Base-by-base conservation (phyloP, 2,113 vertebrate species). In the Sturnus vulgaris region DNA sequence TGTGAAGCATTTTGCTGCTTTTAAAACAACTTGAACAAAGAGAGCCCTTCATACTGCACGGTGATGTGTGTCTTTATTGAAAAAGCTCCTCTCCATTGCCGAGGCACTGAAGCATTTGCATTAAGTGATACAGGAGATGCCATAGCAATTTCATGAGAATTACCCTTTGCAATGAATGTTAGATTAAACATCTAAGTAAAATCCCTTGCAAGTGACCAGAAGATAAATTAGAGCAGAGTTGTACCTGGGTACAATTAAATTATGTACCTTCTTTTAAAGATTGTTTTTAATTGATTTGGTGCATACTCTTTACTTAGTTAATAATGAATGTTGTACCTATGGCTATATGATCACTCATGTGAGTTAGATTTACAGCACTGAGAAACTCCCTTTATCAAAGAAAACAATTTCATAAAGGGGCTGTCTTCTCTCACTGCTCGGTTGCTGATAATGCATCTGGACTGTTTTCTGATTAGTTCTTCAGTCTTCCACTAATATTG, bases 231-330 rank as follows among this genome's bases (percentile, higher is more conserved):
- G 95, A 97, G 55, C 91, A 70, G 92, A 95, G 82, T 90, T 73
- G 82, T 95, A 96, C 73, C 75, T 96, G 92, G 86, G 79, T 97
- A 91, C 94, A 95, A 94, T 94, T 97, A 97, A 98, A 98, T 98
- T 96, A 97, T 96, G 91, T 94, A 89, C 94, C 91, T 97, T 97
- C 94, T 97, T 96, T 96, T 97, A 97, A 97, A 98, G 97, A 97
- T 92, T 97, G 86, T 92, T 97, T 98, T 98, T 98, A 98, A 98
- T 98, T 97, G 97, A 97, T 98, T 97, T 97, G 97, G 83, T 89
- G 77, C 94, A 97, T 96, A 96, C 90, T 97, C 97, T 97, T 98
- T 83, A 96, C 79, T 95, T 91, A 93, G 96, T 96, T 98, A 98
- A 97, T 98, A 98, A 97, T 23, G 90, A 96, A 88, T 60, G 65